Evolutionary conservation across 2,888 invertebrate species (phyloP).

Genomic region (Leptinotarsa juncta): DNA sequence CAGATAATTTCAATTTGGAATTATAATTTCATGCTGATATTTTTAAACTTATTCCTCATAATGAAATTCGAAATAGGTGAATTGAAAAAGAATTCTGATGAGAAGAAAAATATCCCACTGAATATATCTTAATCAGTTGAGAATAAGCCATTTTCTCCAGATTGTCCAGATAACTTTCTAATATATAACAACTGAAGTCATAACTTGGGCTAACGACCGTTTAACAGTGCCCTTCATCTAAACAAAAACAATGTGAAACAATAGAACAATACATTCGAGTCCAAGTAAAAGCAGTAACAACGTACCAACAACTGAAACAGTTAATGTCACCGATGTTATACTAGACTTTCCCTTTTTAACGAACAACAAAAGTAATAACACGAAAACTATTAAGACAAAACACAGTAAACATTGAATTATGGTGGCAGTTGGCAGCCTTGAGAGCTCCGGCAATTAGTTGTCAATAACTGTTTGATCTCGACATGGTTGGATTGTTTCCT

Average conservation of each 20-base stretch:
- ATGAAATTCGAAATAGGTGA: too few species aligned
- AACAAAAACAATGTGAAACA: background rate
- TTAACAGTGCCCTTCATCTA: slow-evolving; percentile 1
- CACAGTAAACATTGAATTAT: slow-evolving; percentile 25
- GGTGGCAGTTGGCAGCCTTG: slow-evolving; percentile 20
- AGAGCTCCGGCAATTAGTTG: slow-evolving; percentile 24
- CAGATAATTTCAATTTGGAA: too few species aligned
- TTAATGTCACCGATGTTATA: background rate
- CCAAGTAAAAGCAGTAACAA: slow-evolving; percentile 10
- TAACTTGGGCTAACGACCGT: background rate
- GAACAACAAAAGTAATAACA: slow-evolving; percentile 26
- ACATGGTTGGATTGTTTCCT: slow-evolving; percentile 20
- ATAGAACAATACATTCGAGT: slow-evolving; percentile 5
- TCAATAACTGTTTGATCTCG: slow-evolving; percentile 25
- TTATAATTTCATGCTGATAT: too few species aligned
- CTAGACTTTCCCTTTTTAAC: slow-evolving; percentile 13
- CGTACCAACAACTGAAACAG: background rate
- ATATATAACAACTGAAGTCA: background rate
- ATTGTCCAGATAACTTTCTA: slow-evolving; percentile 6
- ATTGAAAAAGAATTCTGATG: too few species aligned
- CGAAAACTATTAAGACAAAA: slow-evolving; percentile 22
- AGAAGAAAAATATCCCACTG: too few species aligned
- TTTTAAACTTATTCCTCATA: too few species aligned
- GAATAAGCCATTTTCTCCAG: background rate
- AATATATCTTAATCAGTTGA: too few species aligned